Evolutionary conservation across 2,113 vertebrate species (phyloP).

Genomic region (Phrynosoma platyrhinos): DNA sequence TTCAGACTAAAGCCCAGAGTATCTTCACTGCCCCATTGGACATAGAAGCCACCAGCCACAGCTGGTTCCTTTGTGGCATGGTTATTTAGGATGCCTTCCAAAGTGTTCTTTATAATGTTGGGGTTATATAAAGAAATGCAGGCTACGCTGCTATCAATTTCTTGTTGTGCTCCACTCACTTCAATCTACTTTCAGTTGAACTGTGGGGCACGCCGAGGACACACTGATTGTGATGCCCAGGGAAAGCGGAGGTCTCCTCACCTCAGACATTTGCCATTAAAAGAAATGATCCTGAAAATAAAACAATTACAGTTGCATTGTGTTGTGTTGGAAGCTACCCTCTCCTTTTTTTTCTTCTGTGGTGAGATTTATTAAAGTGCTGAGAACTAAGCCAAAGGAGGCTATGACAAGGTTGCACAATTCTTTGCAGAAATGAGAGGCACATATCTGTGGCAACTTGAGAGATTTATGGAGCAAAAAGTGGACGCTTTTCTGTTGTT

Average conservation of each 20-base stretch:
- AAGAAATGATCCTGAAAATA: slow-evolving; percentile 53
- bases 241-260: not conserved
- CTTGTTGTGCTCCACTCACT: not conserved
- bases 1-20: too few species aligned
- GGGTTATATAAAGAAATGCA: not conserved
- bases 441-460: not conserved
- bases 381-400: not conserved
- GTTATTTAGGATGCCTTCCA: not conserved
- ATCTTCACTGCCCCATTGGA: too few species aligned
- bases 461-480: not conserved
- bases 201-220: accelerated
- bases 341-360: not conserved
- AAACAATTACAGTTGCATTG: not conserved
- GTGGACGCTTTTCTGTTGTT: too few species aligned
- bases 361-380: slow-evolving; percentile 16
- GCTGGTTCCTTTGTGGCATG: not conserved
- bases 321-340: not conserved
- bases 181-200: accelerated
- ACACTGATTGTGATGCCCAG: not conserved
- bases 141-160: not conserved
- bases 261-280: slow-evolving; percentile 64
- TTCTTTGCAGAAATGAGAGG: not conserved
- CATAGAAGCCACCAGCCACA: not conserved
- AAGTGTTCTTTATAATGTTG: too few species aligned
- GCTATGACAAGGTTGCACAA: not conserved